These are phyloP conservation scores for Serilophus lunatus DNA, from an alignment of 2,113 vertebrate species.

Conservation along the genomic window DNA sequence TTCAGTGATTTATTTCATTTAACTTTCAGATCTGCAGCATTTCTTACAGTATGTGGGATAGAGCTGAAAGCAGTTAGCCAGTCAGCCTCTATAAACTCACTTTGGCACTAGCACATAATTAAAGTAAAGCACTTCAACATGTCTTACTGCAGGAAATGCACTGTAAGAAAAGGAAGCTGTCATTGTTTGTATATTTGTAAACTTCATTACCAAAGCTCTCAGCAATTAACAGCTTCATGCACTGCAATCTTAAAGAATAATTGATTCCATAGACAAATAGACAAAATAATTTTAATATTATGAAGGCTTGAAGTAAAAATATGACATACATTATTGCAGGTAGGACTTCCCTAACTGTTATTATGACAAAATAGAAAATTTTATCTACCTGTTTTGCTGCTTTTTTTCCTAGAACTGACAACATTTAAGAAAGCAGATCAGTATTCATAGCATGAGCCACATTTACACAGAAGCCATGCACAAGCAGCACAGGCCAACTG, in stretches of 20 bases:
- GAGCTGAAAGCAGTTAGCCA: not conserved
- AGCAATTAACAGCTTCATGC: not conserved
- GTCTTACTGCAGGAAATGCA: not conserved
- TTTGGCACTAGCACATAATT: slow-evolving; percentile 8
- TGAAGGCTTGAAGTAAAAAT: not conserved
- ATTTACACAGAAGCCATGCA: not conserved
- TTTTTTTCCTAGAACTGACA: not conserved
- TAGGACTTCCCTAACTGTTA: not conserved
- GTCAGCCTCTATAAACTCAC: slow-evolving; percentile 8
- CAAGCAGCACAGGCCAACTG: not conserved
- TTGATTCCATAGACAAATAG: not conserved
- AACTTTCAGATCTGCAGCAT: not conserved
- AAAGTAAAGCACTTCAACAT: not conserved
- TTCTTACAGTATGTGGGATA: not conserved
- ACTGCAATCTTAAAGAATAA: not conserved
- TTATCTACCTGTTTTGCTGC: not conserved
- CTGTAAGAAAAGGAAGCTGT: not conserved
- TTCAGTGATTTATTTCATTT: not conserved
- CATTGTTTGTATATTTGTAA: not conserved
- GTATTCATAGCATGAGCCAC: not conserved
- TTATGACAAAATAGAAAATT: not conserved
- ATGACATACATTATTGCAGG: not conserved
- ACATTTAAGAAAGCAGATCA: not conserved
- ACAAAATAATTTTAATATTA: not conserved
- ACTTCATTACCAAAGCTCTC: not conserved